These are phyloP conservation scores for Pogona vitticeps DNA, from an alignment of 2,113 vertebrate species.

Conservation along the genomic window DNA sequence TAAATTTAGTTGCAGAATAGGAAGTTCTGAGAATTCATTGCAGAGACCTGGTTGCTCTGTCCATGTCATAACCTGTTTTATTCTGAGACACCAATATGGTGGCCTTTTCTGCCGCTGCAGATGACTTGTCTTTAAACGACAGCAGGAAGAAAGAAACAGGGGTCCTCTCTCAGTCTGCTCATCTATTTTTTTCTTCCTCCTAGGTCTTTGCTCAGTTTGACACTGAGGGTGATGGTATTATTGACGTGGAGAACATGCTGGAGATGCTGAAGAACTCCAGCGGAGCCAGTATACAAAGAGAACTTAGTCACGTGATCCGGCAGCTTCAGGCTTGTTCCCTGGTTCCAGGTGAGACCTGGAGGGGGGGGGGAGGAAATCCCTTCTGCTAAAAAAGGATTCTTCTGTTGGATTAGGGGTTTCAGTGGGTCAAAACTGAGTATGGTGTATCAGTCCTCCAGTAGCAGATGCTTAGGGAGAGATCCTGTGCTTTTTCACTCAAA, in stretches of 20 bases:
- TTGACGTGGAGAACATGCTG: slow-evolving; percentile 94
- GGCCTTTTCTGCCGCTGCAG: neutral
- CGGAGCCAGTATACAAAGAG: slow-evolving; percentile 93
- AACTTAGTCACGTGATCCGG: slow-evolving; percentile 93
- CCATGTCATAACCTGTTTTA: neutral
- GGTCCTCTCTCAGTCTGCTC: rapidly evolving
- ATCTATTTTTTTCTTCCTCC: slow-evolving; percentile 11
- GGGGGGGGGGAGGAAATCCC: neutral
- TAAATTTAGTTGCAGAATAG: neutral
- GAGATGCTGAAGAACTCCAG: slow-evolving; percentile 91
- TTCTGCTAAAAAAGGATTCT: neutral
- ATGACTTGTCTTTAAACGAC: neutral
- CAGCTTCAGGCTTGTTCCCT: slow-evolving; percentile 95
- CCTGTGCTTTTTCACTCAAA: neutral
- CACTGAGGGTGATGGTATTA: slow-evolving; percentile 92
- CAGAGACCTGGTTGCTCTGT: neutral
- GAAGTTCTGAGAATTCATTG: neutral
- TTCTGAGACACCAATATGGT: no score
- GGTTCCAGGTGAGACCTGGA: slow-evolving; percentile 92
- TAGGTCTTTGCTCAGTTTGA: slow-evolving; percentile 97
- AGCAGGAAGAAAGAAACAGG: neutral
- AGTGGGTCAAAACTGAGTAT: neutral
- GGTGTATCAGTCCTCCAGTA: neutral
- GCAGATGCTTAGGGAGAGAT: no score
- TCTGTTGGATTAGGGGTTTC: neutral